Conservation (phyloP, 2,797 vertebrate genomes). For the Melanotaenia boesemani region DNA sequence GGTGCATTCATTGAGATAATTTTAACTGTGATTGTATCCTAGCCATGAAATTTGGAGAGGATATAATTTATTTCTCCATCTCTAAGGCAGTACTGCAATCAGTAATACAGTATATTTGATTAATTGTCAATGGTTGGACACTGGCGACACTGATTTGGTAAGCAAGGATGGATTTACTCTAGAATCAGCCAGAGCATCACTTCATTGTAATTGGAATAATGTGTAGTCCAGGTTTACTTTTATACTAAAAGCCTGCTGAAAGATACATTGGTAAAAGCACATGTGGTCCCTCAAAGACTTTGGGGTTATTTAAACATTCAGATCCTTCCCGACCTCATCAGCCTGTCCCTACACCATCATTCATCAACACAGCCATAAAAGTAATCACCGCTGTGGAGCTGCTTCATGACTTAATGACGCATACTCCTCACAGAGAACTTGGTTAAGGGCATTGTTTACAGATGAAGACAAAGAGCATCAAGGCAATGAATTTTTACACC, state of each 20-base stretch:
- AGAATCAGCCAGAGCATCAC: slow-evolving; percentile 2
- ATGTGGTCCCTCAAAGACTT: slow-evolving; percentile 3
- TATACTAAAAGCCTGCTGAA: too few relatives aligned
- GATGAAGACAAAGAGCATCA: slow-evolving; percentile 53
- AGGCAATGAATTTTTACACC: slow-evolving; percentile 56
- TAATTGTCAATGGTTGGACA: slow-evolving; percentile 38
- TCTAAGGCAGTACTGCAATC: slow-evolving; percentile 28
- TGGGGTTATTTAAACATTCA: slow-evolving; percentile 28
- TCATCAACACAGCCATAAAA: slow-evolving; percentile 69
- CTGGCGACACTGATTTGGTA: slow-evolving; percentile 28
- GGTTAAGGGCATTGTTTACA: slow-evolving; percentile 66
- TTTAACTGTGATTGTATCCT: too few relatives aligned
- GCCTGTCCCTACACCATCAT: slow-evolving; percentile 40
- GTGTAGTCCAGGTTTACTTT: slow-evolving; percentile 16
- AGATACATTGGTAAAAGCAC: not conserved
- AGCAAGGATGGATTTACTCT: slow-evolving; percentile 5
- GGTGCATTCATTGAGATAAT: too few relatives aligned
- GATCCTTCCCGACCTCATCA: slow-evolving; percentile 60
- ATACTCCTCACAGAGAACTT: slow-evolving; percentile 45
- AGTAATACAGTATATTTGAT: slow-evolving; percentile 12
- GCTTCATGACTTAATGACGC: slow-evolving; percentile 63
- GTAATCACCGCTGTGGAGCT: slow-evolving; percentile 65
- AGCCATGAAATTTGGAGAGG: not conserved
- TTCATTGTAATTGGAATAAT: slow-evolving; percentile 24
- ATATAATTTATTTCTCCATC: slow-evolving; percentile 18